Evolutionary conservation across 2,888 invertebrate genomes (phyloP), one percentile per base, ranked within the genome.

Genomic region (Tethea ocularis): DNA sequence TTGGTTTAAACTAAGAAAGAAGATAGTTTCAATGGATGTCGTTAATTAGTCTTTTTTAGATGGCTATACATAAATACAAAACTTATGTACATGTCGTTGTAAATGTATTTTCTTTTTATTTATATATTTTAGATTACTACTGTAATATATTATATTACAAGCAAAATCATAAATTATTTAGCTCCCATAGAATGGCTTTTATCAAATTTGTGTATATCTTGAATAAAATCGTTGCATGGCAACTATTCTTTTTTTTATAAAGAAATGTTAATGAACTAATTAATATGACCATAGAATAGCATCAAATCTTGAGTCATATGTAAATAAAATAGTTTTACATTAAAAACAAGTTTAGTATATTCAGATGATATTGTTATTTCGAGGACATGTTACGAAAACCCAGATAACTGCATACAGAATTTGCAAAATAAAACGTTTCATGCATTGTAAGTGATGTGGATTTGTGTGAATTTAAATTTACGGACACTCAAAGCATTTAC

Each of bases 401-500:
- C 46, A 46, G 7, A n/a, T n/a, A 46, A 46, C 20, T 20, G 46
- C 46, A 20, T 46, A 20, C 20, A 46, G 10, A 46, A 46, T 46
- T 46, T 20, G 46, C 46, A 17, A 20, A 20, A 20, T 46, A 10
- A 20, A 46, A 46, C 46, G 46, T 46, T 17, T 46, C 46, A 20
- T 17, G 41, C 41, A 41, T 46, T n/a, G 7, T 20, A 46, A 46
- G 41, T 41, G 41, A 41, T 41, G n/a, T 46, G 17, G 11, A 46
- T 46, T 20, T 17, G 17, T 41, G 41, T 41, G 41, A 41, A 38
- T 17, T n/a, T 46, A 46, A 41, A 46, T 17, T 66, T 59, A 59
- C 54, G 64, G 69, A 66, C 55, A 62, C 67, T 63, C 66, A 56
- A 71, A 66, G 72, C 78, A 77, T 76, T 77, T 77, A 77, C 57